phyloP scores from a whole-genome alignment of 2,888 invertebrate genomes.

The Coenonympha arcania region DNA sequence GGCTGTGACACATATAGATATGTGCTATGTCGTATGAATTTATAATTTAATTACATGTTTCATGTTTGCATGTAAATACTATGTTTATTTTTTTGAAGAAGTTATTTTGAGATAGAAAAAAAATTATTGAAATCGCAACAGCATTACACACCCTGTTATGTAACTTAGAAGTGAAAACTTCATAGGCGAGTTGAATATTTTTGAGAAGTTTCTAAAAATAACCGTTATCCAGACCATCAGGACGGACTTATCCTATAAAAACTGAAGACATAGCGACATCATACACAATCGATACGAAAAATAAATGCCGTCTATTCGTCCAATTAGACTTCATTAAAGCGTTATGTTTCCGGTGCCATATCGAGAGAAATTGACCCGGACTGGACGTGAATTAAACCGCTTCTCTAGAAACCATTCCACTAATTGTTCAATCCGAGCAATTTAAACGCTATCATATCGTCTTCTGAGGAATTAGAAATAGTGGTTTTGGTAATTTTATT shows the following conservation, averaged over 20 bases:
- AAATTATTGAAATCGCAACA: no score
- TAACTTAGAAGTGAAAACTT: no score
- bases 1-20: no score
- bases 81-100: no score
- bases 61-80: no score
- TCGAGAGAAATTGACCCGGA: conserved; percentile 31
- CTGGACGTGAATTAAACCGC: conserved; percentile 8
- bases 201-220: no score
- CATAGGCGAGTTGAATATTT: no score
- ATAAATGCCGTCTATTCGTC: conserved; percentile 31
- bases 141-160: no score
- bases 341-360: conserved; percentile 63
- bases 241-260: background rate
- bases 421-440: conserved; percentile 18
- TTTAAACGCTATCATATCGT: conserved; percentile 2
- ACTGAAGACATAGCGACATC: background rate
- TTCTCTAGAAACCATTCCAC: conserved; percentile 12
- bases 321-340: conserved; percentile 53
- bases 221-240: no score
- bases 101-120: no score
- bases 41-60: no score
- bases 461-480: conserved; percentile 8
- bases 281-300: conserved; percentile 24
- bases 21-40: no score
- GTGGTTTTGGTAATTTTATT: conserved; percentile 9